Base-by-base conservation (phyloP, 1,140 invertebrate species). In the Cydia fagiglandana region DNA sequence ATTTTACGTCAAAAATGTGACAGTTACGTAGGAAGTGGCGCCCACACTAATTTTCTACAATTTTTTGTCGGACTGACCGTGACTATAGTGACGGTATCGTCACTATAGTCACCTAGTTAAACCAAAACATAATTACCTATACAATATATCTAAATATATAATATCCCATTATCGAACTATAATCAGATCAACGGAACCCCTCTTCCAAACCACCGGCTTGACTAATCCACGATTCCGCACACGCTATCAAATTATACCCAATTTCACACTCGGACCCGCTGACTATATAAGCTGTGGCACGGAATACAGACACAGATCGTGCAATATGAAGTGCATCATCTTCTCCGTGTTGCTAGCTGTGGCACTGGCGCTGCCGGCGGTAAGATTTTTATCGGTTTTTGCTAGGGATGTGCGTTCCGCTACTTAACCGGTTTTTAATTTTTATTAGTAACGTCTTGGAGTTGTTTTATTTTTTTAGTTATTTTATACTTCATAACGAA, bases 251-350 rank as follows among this genome's bases (percentile, higher is more conserved):
- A 66, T 66, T 66, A 66, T 34, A 24, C 13, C 15, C 7, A 66
- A 66, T 66, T 66, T 34, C 64, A 66, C 30, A 34, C 28, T 34
- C n/a, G 64, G 0, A 34, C 28, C 28, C 64, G 30, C 64, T 66
- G 30, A 9, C 28, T 66, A 66, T 66, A 66, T 66, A 66, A 66
- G 28, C 64, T 66, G 15, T 66, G 64, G 15, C n/a, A 34, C 28
- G 1, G 9, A 15, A 12, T 15, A 10, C 28, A n/a, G 12, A 47
- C 10, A 38, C 17, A 34, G 12, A 61, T 38, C 13, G 64, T 30
- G 1, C 30, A 66, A 38, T 66, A 66, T 66, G 64, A 66, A 66
- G 64, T 66, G 64, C 64, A 7, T 66, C 28, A 66, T 66, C 64
- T 66, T 66, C 28, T 13, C 2, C 64, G 0, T 38, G 30, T 30